Percentiles rank a stretch among this genome's conserved stretches.
phyloP scores from a whole-genome alignment of 2,113 vertebrate genomes.

The Cyrtonyx montezumae region DNA sequence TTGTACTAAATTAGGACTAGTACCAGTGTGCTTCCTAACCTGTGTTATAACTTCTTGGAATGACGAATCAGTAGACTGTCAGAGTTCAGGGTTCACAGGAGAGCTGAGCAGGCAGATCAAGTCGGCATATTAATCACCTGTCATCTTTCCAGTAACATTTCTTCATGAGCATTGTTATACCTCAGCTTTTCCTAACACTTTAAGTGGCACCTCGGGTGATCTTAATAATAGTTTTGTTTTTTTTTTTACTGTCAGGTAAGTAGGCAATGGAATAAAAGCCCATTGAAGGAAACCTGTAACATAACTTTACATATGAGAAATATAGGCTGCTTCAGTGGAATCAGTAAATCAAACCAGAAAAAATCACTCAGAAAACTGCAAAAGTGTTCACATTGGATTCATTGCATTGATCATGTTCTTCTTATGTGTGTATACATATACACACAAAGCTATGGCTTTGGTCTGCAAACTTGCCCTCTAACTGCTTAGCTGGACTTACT shows the following conservation, averaged over 20 bases:
- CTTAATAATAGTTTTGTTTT: not conserved
- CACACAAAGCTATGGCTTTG: not conserved
- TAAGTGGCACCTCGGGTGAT: slow-evolving; percentile 24
- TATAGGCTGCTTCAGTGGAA: not conserved
- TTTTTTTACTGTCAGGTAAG: slow-evolving; percentile 18
- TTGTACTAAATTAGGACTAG: not conserved
- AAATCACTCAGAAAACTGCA: not conserved
- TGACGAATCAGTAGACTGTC: not conserved
- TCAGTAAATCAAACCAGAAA: not conserved
- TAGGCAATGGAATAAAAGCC: slow-evolving; percentile 10
- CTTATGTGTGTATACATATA: not conserved
- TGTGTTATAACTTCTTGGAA: not conserved
- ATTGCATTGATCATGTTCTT: not conserved
- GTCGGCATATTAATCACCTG: not conserved
- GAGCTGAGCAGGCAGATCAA: not conserved
- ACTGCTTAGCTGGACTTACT: not conserved
- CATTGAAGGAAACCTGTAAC: slow-evolving; percentile 13
- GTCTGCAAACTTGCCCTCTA: not conserved
- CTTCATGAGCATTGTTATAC: not conserved
- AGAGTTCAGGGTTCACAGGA: not conserved
- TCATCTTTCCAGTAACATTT: not conserved
- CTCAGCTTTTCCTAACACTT: not conserved
- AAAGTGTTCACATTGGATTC: not conserved
- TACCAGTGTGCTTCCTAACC: not conserved
- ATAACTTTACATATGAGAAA: not conserved